Percentiles rank a stretch among this genome's conserved stretches.
Conservation (phyloP, 2,888 invertebrate genomes). For the Augochlorella aurata region DNA sequence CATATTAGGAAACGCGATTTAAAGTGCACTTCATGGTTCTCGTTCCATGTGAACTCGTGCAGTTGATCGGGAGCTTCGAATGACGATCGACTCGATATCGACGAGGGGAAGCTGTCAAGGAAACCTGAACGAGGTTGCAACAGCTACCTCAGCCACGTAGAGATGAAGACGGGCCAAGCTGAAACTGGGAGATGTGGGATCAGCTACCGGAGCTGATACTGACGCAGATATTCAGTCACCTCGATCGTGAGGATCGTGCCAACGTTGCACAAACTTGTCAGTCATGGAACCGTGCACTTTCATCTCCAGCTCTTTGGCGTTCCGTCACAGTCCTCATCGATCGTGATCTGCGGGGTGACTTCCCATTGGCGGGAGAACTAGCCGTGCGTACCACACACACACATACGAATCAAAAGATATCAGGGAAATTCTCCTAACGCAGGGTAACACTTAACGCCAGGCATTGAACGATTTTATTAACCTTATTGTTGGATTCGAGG, state of each 20-base stretch:
- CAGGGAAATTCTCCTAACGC: too few relatives aligned
- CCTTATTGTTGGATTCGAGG: too few relatives aligned
- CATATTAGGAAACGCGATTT: not conserved
- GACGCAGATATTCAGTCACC: constrained; percentile 77
- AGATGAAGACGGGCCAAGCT: constrained; percentile 73
- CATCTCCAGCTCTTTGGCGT: constrained; percentile 78
- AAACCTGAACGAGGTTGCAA: constrained; percentile 43
- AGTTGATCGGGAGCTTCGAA: constrained; percentile 31
- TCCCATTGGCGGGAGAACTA: constrained; percentile 73
- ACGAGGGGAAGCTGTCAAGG: constrained; percentile 21
- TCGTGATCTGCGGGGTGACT: constrained; percentile 75
- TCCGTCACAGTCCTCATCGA: constrained; percentile 77
- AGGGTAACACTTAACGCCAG: too few relatives aligned
- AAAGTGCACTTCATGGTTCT: constrained; percentile 12
- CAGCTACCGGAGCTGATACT: constrained; percentile 81
- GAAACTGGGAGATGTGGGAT: constrained; percentile 78
- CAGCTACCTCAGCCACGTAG: constrained; percentile 54
- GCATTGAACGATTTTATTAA: too few relatives aligned
- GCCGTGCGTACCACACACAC: constrained; percentile 65
- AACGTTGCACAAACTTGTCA: constrained; percentile 75
- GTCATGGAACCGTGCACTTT: constrained; percentile 75
- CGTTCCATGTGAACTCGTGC: constrained; percentile 20
- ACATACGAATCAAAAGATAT: not conserved
- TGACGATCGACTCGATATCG: constrained; percentile 47
- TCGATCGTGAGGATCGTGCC: constrained; percentile 75